Evolutionary conservation across 2,888 invertebrate species (phyloP), one percentile per base, ranked within the genome.

Genomic region (Apodemia hepburni): DNA sequence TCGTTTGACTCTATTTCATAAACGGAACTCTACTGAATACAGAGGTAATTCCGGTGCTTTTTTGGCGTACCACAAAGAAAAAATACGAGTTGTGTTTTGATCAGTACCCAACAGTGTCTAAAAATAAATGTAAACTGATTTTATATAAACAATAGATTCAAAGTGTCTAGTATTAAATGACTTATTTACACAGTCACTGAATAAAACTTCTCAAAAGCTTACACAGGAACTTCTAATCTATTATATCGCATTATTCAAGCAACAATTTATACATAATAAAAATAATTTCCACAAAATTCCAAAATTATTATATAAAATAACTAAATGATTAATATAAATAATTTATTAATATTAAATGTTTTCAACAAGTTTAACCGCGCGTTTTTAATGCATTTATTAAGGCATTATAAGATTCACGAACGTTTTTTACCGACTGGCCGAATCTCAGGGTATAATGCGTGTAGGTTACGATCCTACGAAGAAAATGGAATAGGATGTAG

Each of bases 181-280:
- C 45, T 65, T 84, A 85, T 84, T 77, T 83, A 85, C 82, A 84
- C 71, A 71, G 70, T 73, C 73, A 71, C 70, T 75, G 72, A 77
- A 73, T 78, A 80, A 76, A 78, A 77, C 75, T 69, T 70, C 70
- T 76, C 69, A 73, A 71, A 71, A 69, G 68, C 71, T 71, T 73
- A 51, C 51, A 70, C 73, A 73, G 69, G 69, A 75, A 73, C 71
- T 67, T 69, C 65, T 73, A 68, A 64, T 61, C 70, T 70, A 73
- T 66, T 63, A 66, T 60, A 64, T 67, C 70, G 62, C 63, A 62
- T 67, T 51, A 51, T 68, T 66, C 69, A 79, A 79, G 78, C 79
- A 65, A 73, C 67, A 73, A 75, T 76, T 70, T 75, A 75, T 77
- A 73, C 74, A 73, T 70, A 74, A 74, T 72, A 70, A 63, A 75